Evolutionary conservation across 2,113 vertebrate genomes (phyloP).

Genomic region (Lepidothrix coronata): DNA sequence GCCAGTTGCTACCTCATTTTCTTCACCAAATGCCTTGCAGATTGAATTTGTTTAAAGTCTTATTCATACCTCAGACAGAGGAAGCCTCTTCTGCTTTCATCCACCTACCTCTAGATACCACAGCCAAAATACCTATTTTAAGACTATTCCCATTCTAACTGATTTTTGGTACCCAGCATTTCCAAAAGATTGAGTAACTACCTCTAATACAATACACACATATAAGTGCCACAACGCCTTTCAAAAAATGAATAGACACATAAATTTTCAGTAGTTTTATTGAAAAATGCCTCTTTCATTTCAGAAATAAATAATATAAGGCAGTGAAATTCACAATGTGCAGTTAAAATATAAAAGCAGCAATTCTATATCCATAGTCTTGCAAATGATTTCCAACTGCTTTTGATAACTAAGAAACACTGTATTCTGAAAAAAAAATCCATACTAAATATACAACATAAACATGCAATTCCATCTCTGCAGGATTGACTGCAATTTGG

Average conservation of each 20-base stretch:
- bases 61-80: neutral
- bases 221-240: neutral
- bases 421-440: slow-evolving; percentile 86
- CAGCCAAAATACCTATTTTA: neutral
- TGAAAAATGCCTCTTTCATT: slow-evolving; percentile 99
- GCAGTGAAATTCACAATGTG: slow-evolving; percentile 99
- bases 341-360: slow-evolving; percentile 94
- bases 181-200: neutral
- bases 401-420: slow-evolving; percentile 87
- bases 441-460: slow-evolving; percentile 98
- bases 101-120: neutral
- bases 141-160: neutral
- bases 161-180: neutral
- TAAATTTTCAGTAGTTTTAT: slow-evolving; percentile 99
- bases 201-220: neutral
- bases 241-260: slow-evolving; percentile 29
- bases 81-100: neutral
- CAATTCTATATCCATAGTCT: slow-evolving; percentile 92
- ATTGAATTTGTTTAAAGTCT: neutral
- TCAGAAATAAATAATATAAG: slow-evolving; percentile 99
- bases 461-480: slow-evolving; percentile 94
- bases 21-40: neutral
- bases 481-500: slow-evolving; percentile 88
- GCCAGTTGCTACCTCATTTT: neutral
- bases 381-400: slow-evolving; percentile 94